Percentiles rank a stretch among this genome's conserved stretches.
These are phyloP conservation scores for Stomatorhinus walkeri DNA, from an alignment of 2,797 vertebrate species.

Conservation along the genomic window DNA sequence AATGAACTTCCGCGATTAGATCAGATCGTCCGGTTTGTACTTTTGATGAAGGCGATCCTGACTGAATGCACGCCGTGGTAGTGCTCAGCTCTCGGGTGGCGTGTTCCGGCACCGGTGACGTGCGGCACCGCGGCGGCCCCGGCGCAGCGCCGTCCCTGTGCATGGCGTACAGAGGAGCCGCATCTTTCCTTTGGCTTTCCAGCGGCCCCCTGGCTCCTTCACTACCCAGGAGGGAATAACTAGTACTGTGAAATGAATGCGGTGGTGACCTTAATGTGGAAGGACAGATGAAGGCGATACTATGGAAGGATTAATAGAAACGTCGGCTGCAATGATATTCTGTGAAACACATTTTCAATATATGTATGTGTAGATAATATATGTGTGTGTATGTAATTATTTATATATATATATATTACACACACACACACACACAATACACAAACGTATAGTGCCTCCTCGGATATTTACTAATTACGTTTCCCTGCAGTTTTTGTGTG, in stretches of 20 bases:
- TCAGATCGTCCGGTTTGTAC: not conserved
- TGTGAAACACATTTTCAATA: not conserved
- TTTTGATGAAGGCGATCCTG: not conserved
- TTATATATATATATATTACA: not conserved
- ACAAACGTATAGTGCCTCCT: too few relatives aligned
- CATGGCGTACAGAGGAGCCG: not conserved
- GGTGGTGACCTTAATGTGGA: conserved; percentile 6
- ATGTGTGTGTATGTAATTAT: not conserved
- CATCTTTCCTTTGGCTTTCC: not conserved
- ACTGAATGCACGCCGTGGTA: not conserved
- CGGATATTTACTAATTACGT: not conserved
- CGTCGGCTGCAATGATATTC: not conserved
- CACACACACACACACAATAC: not conserved
- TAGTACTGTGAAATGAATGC: not conserved
- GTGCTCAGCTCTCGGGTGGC: not conserved
- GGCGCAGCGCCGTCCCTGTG: not conserved
- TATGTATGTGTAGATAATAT: not conserved
- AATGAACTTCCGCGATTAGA: not conserved
- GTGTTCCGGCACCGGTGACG: not conserved
- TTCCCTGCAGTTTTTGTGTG: not conserved
- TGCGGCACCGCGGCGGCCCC: not conserved
- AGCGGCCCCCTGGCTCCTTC: not conserved
- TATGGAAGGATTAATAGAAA: not conserved
- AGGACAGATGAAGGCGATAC: not conserved
- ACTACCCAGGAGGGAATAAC: not conserved